Evolutionary conservation across 2,888 invertebrate species (phyloP), one percentile per base, ranked within the genome.

Genomic region (Mesorhabditis spiculigera): DNA sequence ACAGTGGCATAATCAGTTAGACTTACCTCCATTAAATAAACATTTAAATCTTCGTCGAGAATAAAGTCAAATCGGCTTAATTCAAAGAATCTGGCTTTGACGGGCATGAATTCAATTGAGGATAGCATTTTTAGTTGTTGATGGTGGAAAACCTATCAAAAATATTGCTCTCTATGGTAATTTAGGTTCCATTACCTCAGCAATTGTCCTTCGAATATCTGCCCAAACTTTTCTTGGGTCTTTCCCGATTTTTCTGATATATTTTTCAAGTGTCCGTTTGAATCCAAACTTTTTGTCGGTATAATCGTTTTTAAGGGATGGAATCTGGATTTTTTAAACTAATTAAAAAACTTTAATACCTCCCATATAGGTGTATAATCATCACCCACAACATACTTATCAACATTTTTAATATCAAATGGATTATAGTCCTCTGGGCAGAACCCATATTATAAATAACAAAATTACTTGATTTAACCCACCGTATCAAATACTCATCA

Each of bases 331-430:
- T 13, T 50, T 10, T 50, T 13, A 50, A 50, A 50, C n/a, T 50
- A 5, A 28, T 6, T 16, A 43, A 41, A n/a, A n/a, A 65, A 41
- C 13, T 64, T 13, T 6, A 16, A 92, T 5, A 96, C 91, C 86
- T 95, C 90, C 97, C 96, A 97, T 8, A 92, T 91, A 0, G 97
- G 96, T 63, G 93, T 88, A 86, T 97, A 97, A 86, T 95, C 92
- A 86, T 95, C 95, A 0, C 92, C 93, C 0, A 97, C 92, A 2
- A 97, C 93, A 86, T 97, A 97, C 85, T 95, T 94, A 81, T 94
- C 91, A 45, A 92, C 85, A 82, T 91, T 90, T 4, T 89, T 87
- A 0, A 91, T 88, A 87, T 96, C 91, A 82, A 97, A 94, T 0
- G 96, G 96, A 87, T 94, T 90, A 87, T 96, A 97, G 80, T 92